Conservation (phyloP, 2,113 vertebrate genomes). For the Otolemur garnettii region DNA sequence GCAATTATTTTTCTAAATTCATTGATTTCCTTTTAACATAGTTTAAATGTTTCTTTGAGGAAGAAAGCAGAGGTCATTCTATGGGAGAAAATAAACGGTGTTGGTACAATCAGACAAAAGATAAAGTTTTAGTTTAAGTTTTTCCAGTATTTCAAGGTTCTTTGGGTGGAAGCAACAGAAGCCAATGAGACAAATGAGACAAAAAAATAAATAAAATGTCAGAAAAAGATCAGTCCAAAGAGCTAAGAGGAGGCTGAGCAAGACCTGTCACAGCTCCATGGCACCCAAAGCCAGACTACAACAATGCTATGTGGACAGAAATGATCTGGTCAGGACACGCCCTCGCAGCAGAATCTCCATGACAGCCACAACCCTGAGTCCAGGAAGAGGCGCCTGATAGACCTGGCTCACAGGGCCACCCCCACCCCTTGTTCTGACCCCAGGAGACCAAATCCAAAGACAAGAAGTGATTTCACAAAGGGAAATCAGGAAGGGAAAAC, state of each 20-base stretch:
- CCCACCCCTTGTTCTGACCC: background rate
- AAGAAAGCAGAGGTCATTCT: background rate
- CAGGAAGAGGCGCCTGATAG: background rate
- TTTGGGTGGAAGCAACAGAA: conserved; percentile 51
- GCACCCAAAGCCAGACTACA: background rate
- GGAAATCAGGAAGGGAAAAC: conserved; percentile 8
- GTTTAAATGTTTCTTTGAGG: background rate
- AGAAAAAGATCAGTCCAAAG: background rate
- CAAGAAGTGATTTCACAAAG: background rate
- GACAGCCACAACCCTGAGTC: background rate
- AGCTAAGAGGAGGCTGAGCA: background rate
- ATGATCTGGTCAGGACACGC: background rate
- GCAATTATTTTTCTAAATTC: background rate
- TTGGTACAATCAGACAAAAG: background rate
- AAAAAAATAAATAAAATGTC: background rate
- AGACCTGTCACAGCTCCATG: background rate
- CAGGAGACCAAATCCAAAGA: background rate
- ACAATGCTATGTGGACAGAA: background rate
- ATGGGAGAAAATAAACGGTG: background rate
- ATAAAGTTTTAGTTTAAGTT: background rate
- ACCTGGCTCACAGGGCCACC: background rate
- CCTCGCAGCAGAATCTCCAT: background rate
- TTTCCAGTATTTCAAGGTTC: background rate
- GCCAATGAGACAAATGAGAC: background rate
- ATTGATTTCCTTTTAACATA: conserved; percentile 33